Conservation (phyloP, 2,113 vertebrate genomes). For the Pachyramphus minor region DNA sequence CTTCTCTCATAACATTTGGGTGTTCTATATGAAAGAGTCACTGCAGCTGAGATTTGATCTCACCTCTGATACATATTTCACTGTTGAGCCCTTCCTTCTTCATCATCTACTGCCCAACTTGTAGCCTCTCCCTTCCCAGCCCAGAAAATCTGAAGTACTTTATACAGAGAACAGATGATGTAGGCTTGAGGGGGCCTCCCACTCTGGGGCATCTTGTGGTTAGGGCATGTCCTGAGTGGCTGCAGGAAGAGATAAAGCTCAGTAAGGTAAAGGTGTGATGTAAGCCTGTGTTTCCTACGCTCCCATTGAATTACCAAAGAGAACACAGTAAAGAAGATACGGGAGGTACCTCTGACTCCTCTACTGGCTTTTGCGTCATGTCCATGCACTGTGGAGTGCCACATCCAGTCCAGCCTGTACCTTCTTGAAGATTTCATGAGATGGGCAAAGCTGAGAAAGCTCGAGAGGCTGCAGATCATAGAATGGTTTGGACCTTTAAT, state of each 20-base stretch:
- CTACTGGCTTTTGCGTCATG: fast-evolving
- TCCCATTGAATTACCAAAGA: not conserved
- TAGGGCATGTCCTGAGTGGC: not conserved
- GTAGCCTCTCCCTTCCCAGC: fast-evolving
- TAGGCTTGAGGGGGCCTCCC: not conserved
- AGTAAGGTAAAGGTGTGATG: not conserved
- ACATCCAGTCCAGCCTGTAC: not conserved
- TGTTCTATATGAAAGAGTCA: not conserved
- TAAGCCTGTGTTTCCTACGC: fast-evolving
- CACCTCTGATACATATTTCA: fast-evolving
- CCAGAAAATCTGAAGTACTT: not conserved
- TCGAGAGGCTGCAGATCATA: not conserved
- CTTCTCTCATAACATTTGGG: not conserved
- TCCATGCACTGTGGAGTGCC: not conserved
- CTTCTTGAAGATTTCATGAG: not conserved
- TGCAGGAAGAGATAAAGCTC: not conserved
- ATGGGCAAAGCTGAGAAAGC: not conserved
- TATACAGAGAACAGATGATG: not conserved
- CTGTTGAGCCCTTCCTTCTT: not conserved
- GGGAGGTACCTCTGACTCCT: not conserved
- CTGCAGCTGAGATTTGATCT: not conserved
- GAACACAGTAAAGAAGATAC: not conserved
- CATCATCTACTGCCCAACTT: fast-evolving
- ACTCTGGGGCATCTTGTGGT: fast-evolving
- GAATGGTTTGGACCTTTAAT: not conserved